Base-by-base conservation (phyloP, 2,113 vertebrate species). In the Calypte anna region DNA sequence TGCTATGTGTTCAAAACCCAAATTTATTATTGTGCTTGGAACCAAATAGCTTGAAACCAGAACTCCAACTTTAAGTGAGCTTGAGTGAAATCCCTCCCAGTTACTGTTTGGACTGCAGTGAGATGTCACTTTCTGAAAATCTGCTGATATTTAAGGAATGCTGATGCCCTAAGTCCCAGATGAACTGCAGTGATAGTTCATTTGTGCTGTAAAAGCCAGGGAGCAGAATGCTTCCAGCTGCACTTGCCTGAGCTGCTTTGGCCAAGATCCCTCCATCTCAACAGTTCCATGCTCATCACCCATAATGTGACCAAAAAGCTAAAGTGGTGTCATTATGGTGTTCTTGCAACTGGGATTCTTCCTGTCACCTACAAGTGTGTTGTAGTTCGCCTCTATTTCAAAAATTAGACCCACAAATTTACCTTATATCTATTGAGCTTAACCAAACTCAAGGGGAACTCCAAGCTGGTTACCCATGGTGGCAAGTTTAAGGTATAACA, bases 341-440 rank as follows among this genome's bases (percentile, higher is more conserved):
- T n/a, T 85, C 21, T 46, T 21, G 15, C 28, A 55, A 0, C 0
- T 40, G 25, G 7, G 4, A 25, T 53, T 54, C 18, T 7, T 75
- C 0, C 0, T 58, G 73, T 43, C 7, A 53, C 31, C 9, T 55
- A 6, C 10, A 59, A 18, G 18, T 31, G 22, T 14, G 5, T 46
- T 5, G 1, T 4, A 8, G 30, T 81, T 64, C 53, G 12, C 30
- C 14, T 69, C 24, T 46, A 8, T 2, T 22, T 28, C 18, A 23
- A 44, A 79, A 88, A 43, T 19, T 17, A 64, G 14, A 46, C 2
- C 7, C 18, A 23, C 3, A 7, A 28, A 17, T 8, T 82, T 28
- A 33, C 14, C 23, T 76, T 24, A 28, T 18, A 6, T 43, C 40
- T 28, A 38, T 1, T 38, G 20, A 59, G 18, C 15, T 46, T 22